These are phyloP conservation scores for Somateria mollissima DNA, from an alignment of 2,797 vertebrate species.

Conservation along the genomic window DNA sequence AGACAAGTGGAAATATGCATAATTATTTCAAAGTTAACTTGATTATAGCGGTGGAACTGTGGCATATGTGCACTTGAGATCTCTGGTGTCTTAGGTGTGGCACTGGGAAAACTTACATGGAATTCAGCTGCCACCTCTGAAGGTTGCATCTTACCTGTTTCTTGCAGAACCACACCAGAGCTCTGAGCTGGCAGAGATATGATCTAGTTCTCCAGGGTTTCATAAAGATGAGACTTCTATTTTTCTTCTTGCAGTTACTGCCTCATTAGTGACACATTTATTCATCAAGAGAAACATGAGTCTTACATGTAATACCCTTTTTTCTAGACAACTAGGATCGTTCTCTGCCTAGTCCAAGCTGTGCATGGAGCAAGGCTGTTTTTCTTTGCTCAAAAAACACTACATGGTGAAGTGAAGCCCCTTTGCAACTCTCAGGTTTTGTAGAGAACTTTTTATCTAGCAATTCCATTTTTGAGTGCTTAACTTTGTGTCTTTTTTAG, in stretches of 20 bases:
- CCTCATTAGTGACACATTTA: background rate
- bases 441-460: background rate
- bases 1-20: background rate
- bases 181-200: background rate
- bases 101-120: background rate
- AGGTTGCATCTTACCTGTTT: background rate
- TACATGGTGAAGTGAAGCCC: background rate
- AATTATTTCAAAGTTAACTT: background rate
- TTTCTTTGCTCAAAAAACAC: background rate
- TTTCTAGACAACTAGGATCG: background rate
- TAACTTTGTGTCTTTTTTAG: background rate
- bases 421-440: background rate
- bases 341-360: background rate
- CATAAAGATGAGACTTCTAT: background rate
- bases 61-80: background rate
- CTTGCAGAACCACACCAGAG: background rate
- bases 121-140: slow-evolving; percentile 18
- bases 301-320: background rate
- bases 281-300: background rate
- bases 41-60: background rate
- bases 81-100: background rate
- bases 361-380: background rate
- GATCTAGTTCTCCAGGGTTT: background rate
- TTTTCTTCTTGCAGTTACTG: background rate
- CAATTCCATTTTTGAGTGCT: background rate